These are phyloP conservation scores for Enteromius viviparus DNA, from an alignment of 2,797 vertebrate species.

Conservation along the genomic window DNA sequence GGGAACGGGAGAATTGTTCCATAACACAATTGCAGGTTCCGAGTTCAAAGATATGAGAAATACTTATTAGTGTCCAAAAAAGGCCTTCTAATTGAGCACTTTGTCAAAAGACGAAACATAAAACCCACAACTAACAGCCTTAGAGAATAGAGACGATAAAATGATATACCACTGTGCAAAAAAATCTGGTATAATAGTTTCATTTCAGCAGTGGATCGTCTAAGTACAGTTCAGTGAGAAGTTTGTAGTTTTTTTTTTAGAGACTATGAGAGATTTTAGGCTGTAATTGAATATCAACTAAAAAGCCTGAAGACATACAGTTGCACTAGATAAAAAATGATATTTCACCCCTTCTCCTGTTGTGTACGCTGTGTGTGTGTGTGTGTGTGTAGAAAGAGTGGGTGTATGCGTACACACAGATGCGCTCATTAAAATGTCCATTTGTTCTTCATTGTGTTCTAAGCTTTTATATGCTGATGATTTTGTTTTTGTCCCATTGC, in stretches of 20 bases:
- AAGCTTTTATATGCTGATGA: constrained; percentile 44
- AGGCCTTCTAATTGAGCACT: constrained; percentile 23
- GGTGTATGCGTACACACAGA: constrained; percentile 4
- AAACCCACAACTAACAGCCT: constrained; percentile 7
- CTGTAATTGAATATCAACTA: background rate
- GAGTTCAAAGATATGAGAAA: constrained; percentile 11
- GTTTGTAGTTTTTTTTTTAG: background rate
- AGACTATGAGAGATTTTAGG: background rate
- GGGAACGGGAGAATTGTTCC: background rate
- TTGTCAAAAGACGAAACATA: constrained; percentile 10
- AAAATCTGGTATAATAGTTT: background rate
- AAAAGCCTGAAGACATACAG: constrained; percentile 4
- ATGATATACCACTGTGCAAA: background rate
- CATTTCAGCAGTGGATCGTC: background rate
- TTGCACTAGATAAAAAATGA: background rate
- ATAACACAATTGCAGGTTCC: constrained; percentile 10
- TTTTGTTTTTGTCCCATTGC: constrained; percentile 13
- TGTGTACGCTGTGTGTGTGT: background rate
- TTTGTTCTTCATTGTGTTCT: constrained; percentile 27
- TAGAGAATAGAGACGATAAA: constrained; percentile 11
- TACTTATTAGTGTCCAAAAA: constrained; percentile 19
- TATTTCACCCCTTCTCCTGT: background rate
- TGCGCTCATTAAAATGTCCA: constrained; percentile 30
- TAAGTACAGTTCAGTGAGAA: background rate
- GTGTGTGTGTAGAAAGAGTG: constrained; percentile 14